phyloP scores from a whole-genome alignment of 2,888 invertebrate genomes.

The Cordylochernes scorpioides region DNA sequence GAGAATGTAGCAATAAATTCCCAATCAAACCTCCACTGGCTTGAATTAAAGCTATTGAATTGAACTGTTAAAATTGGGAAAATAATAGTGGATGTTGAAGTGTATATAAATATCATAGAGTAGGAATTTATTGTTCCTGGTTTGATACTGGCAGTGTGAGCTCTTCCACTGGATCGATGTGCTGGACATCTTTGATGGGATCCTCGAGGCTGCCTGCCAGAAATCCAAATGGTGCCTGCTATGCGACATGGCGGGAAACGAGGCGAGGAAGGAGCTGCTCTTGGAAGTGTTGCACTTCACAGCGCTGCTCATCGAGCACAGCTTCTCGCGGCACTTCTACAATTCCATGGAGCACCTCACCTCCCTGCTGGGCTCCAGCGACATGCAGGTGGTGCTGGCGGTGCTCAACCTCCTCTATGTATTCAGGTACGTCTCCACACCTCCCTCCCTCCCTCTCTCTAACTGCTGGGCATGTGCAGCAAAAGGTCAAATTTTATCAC shows the following conservation, averaged over 20 bases:
- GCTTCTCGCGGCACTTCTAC: slow-evolving; percentile 57
- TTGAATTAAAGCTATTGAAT: too few relatives aligned
- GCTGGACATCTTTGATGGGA: slow-evolving; percentile 30
- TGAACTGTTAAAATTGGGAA: too few relatives aligned
- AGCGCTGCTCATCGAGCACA: slow-evolving; percentile 55
- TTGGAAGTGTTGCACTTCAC: slow-evolving; percentile 51
- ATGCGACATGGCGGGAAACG: slow-evolving; percentile 38
- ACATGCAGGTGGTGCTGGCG: slow-evolving; percentile 54
- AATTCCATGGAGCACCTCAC: slow-evolving; percentile 62
- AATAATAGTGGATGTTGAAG: neutral
- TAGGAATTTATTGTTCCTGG: slow-evolving; percentile 2
- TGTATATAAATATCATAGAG: slow-evolving; percentile 1
- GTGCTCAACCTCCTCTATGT: slow-evolving; percentile 59
- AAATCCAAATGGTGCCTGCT: slow-evolving; percentile 37
- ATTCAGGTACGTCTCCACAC: slow-evolving; percentile 30
- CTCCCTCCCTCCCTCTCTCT: neutral
- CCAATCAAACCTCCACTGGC: too few relatives aligned
- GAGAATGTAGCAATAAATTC: too few relatives aligned
- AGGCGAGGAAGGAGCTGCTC: slow-evolving; percentile 36
- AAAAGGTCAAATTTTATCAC: slow-evolving; percentile 63
- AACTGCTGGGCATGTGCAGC: slow-evolving; percentile 24
- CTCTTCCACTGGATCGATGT: slow-evolving; percentile 57
- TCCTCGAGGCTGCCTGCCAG: slow-evolving; percentile 40
- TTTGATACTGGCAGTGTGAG: slow-evolving; percentile 39
- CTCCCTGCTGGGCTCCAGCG: slow-evolving; percentile 43